Evolutionary conservation across 2,797 vertebrate genomes (phyloP), one percentile per base, ranked within the genome.

Genomic region (Takifugu ocellatus): DNA sequence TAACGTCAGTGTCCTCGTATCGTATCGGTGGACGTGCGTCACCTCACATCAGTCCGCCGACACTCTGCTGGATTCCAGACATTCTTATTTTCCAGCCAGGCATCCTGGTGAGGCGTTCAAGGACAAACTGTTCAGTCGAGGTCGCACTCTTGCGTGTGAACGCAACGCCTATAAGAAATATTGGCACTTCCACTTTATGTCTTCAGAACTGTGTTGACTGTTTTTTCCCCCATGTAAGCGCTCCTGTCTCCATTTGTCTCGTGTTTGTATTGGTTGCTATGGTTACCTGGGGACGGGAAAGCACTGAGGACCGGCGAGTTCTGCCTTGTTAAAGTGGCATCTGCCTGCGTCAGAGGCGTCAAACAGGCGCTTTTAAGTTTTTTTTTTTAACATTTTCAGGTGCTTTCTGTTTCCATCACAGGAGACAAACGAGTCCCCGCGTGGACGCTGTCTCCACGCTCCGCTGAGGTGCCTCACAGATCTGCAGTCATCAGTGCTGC

Each of bases 101-200:
- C 63, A 55, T 77, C 59, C 50, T 0, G 52, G 39, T 50, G 51
- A 81, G 39, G 39, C 59, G 49, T 73, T 39, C 25, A 9, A 46
- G 75, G 67, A 86, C 78, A 81, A 55, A 68, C 45, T 78, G 73
- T 83, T 77, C 77, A 62, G 59, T 54, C 12, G 3, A 26, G 50
- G 50, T 67, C 54, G 21, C 11, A 2, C 45, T 25, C 15, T 24
- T 57, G 36, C 59, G 54, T 74, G 29, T 59, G 42, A 65, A 63
- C 63, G 58, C 27, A 47, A 25, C 36, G 3, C 8, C 2, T 17
- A 56, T 59, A 50, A 33, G 74, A 84, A 84, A 81, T 53, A 72
- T 52, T 72, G 84, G 84, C 47, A 86, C 75, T 85, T 85, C 89
- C 87, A 83, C 66, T 67, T 74, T 21, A 53, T 56, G 27, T 69